A percentile compares a stretch with the other conserved stretches of the same genome.
phyloP scores from a whole-genome alignment of 2,797 vertebrate genomes.

The Leptoclinus maculatus region DNA sequence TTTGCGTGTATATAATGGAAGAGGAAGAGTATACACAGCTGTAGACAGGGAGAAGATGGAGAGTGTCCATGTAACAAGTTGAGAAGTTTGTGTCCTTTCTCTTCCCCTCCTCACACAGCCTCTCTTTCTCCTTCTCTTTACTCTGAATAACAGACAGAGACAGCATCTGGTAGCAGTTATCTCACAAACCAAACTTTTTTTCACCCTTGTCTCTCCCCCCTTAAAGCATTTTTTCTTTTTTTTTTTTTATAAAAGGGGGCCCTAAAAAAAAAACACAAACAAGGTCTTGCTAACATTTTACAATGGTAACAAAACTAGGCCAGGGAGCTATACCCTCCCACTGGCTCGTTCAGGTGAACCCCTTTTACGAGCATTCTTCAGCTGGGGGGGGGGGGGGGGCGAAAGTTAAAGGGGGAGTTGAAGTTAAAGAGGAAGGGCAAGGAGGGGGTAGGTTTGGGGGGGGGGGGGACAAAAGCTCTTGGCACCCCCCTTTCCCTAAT shows the following conservation, averaged over 20 bases:
- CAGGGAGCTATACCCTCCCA: constrained; percentile 72
- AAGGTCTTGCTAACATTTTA: constrained; percentile 83
- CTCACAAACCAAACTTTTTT: constrained; percentile 82
- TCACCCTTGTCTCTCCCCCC: constrained; percentile 68
- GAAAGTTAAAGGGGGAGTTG: constrained; percentile 82
- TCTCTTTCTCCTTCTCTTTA: constrained; percentile 53
- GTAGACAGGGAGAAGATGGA: constrained; percentile 39
- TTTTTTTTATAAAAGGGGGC: constrained; percentile 73
- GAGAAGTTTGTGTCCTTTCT: constrained; percentile 71
- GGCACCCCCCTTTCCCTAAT: constrained; percentile 78
- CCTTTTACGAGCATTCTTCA: constrained; percentile 87
- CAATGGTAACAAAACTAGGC: constrained; percentile 81
- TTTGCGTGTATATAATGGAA: background rate
- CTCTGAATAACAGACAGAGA: constrained; percentile 77
- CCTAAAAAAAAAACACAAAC: constrained; percentile 85
- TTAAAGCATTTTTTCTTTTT: constrained; percentile 55
- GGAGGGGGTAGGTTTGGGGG: constrained; percentile 32
- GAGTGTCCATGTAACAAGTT: constrained; percentile 59
- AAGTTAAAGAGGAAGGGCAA: constrained; percentile 82
- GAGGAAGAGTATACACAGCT: background rate
- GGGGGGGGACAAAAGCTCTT: constrained; percentile 67
- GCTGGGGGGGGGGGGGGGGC: constrained; percentile 72
- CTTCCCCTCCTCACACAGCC: constrained; percentile 43
- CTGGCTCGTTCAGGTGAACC: constrained; percentile 86
- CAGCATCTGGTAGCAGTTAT: constrained; percentile 88